phyloP scores from a whole-genome alignment of 53 echinoderm and acorn worm species.

The Luidia sarsii region DNA sequence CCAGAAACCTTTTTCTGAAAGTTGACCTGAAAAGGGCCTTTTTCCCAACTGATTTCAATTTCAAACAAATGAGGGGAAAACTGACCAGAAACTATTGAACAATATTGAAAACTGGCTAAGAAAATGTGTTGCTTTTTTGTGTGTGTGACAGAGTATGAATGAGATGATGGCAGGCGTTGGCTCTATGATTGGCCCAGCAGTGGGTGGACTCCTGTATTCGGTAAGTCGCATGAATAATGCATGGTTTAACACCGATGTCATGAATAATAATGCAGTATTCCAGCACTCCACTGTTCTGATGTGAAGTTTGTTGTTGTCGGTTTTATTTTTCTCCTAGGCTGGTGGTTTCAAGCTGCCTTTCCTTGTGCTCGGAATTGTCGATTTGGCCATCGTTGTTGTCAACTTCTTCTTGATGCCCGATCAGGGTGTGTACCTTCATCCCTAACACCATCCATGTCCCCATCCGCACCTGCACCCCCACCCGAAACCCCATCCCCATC shows the following conservation, averaged over 20 bases:
- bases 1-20: too few relatives aligned
- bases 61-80: too few relatives aligned
- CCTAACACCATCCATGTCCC: too few relatives aligned
- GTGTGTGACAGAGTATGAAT: constrained; percentile 49
- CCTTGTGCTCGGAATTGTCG: constrained; percentile 62
- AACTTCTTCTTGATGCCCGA: constrained; percentile 63
- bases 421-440: constrained; percentile 29
- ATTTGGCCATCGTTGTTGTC: constrained; percentile 19
- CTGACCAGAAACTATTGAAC: too few relatives aligned
- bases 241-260: background rate
- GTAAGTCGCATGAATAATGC: too few relatives aligned
- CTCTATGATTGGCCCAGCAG: constrained; percentile 71
- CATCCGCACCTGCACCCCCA: too few relatives aligned
- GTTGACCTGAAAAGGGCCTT: too few relatives aligned
- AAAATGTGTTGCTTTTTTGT: background rate
- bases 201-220: constrained; percentile 71
- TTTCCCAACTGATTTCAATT: too few relatives aligned
- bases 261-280: background rate
- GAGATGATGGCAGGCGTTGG: constrained; percentile 75
- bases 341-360: constrained; percentile 86
- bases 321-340: constrained; percentile 48
- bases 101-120: too few relatives aligned
- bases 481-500: too few relatives aligned
- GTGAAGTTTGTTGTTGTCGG: background rate
- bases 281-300: background rate